Conservation (phyloP, 2,797 vertebrate genomes). For the Taeniopygia guttata region DNA sequence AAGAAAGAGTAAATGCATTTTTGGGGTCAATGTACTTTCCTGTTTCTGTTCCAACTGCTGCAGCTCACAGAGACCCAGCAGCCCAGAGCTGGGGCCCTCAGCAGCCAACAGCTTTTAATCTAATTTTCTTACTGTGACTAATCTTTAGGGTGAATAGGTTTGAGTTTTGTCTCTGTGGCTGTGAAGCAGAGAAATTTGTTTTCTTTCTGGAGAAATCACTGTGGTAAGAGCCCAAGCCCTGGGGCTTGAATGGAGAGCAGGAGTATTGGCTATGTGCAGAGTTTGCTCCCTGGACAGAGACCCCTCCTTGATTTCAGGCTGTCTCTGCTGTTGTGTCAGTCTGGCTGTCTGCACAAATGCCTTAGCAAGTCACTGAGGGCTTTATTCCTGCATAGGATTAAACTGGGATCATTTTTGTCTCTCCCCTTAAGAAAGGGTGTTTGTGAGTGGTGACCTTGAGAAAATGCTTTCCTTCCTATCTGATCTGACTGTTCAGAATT, state of each 20-base stretch:
- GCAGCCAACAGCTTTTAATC: slow-evolving; percentile 3
- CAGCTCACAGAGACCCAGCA: background rate
- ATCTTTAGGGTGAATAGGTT: background rate
- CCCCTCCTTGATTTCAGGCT: background rate
- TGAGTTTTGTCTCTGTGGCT: background rate
- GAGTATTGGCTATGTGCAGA: accelerated
- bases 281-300: background rate
- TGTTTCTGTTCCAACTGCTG: background rate
- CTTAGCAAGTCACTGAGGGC: background rate
- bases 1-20: background rate
- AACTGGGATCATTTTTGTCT: background rate
- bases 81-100: background rate
- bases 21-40: background rate
- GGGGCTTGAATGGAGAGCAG: background rate
- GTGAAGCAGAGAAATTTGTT: background rate
- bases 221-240: background rate
- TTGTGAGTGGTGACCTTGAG: background rate
- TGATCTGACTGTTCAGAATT: background rate
- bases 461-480: background rate
- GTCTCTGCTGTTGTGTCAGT: background rate
- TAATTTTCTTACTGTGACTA: slow-evolving; percentile 15
- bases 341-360: background rate
- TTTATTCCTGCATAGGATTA: background rate
- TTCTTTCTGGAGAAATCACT: background rate
- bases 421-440: background rate